These are phyloP conservation scores for Alosa sapidissima DNA, from an alignment of 2,797 vertebrate species.

Conservation along the genomic window DNA sequence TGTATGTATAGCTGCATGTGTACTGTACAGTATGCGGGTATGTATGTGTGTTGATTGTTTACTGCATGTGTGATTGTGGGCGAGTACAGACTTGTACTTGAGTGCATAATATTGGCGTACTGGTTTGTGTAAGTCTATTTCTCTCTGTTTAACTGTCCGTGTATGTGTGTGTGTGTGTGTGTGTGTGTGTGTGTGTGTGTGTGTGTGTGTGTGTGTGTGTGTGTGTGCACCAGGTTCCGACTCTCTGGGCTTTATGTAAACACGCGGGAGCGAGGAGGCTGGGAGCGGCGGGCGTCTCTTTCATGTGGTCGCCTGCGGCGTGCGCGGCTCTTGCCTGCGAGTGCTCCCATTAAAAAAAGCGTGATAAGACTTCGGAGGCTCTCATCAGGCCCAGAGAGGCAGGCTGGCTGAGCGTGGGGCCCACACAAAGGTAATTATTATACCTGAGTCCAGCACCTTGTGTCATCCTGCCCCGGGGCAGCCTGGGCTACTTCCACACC, in stretches of 20 bases:
- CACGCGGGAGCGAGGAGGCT: slow-evolving; percentile 39
- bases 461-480: slow-evolving; percentile 46
- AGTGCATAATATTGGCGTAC: background rate
- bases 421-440: slow-evolving; percentile 55
- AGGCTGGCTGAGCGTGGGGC: slow-evolving; percentile 36
- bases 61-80: background rate
- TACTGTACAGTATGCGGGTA: background rate
- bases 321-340: slow-evolving; percentile 28
- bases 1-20: background rate
- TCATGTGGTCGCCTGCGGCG: slow-evolving; percentile 43
- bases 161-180: background rate
- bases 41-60: background rate
- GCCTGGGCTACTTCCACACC: background rate
- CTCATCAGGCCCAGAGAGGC: slow-evolving; percentile 41
- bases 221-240: background rate
- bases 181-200: background rate
- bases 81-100: background rate
- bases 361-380: slow-evolving; percentile 49
- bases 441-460: slow-evolving; percentile 54
- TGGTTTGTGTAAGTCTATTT: background rate
- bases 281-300: slow-evolving; percentile 36
- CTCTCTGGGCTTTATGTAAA: slow-evolving; percentile 43
- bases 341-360: slow-evolving; percentile 51
- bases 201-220: background rate
- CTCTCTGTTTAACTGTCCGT: background rate